phyloP scores from a whole-genome alignment of 2,888 invertebrate species.

The Eulithis prunata region DNA sequence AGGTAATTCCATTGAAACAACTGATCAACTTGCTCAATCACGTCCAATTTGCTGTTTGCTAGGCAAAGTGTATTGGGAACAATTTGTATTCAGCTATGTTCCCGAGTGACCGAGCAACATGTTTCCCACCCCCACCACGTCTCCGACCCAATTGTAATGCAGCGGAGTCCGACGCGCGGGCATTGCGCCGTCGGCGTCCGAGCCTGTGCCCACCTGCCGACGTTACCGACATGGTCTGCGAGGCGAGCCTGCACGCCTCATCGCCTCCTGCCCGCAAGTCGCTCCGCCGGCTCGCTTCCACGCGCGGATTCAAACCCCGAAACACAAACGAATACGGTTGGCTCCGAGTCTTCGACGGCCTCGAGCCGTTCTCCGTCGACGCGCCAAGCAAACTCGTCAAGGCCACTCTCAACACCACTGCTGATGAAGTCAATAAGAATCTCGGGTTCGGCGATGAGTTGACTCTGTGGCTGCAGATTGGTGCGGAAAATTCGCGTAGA shows the following conservation, averaged over 20 bases:
- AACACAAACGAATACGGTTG: slow-evolving; percentile 78
- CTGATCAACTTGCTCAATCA: slow-evolving; percentile 14
- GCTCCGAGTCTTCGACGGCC: slow-evolving; percentile 86
- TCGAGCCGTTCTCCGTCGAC: slow-evolving; percentile 75
- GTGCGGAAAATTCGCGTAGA: slow-evolving; percentile 82
- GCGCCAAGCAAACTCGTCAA: slow-evolving; percentile 83
- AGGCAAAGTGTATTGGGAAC: slow-evolving; percentile 49
- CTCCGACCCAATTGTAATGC: slow-evolving; percentile 81
- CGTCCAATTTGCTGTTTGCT: slow-evolving; percentile 29
- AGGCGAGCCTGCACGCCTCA: slow-evolving; percentile 78
- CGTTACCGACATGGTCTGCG: slow-evolving; percentile 77
- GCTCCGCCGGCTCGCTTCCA: slow-evolving; percentile 79
- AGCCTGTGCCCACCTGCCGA: slow-evolving; percentile 69
- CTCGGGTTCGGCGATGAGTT: slow-evolving; percentile 79
- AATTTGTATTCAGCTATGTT: slow-evolving; percentile 72
- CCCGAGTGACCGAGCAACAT: slow-evolving; percentile 78
- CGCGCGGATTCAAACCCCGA: slow-evolving; percentile 75
- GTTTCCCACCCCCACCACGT: slow-evolving; percentile 82
- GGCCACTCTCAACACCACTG: slow-evolving; percentile 83
- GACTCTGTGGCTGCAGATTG: slow-evolving; percentile 83
- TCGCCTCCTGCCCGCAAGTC: slow-evolving; percentile 77
- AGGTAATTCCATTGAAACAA: background rate
- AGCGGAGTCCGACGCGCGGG: slow-evolving; percentile 65
- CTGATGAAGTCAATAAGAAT: slow-evolving; percentile 79
- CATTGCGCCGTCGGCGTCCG: slow-evolving; percentile 67